phyloP scores from a whole-genome alignment of 1,140 invertebrate species.

The Micrasema longulum region DNA sequence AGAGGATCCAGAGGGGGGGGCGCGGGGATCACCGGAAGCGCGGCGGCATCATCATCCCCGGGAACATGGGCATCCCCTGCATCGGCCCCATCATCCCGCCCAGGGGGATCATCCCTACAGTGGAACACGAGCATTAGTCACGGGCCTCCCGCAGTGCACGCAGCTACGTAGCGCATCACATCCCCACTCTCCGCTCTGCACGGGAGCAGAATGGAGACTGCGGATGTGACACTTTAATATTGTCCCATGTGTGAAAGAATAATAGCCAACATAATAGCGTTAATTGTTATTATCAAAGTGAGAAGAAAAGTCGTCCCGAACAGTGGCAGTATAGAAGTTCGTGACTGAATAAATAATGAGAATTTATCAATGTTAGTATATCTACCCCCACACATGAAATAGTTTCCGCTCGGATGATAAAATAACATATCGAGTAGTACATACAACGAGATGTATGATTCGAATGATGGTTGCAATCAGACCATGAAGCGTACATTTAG shows the following conservation, averaged over 20 bases:
- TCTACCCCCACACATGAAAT: conserved; percentile 44
- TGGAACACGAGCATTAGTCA: conserved; percentile 24
- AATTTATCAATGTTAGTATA: conserved; percentile 36
- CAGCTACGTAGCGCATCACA: too few relatives aligned
- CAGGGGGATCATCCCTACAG: conserved; percentile 74
- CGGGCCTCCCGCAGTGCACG: neutral
- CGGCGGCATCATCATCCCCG: conserved; percentile 75
- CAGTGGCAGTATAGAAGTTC: too few relatives aligned
- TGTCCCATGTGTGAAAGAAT: conserved; percentile 32
- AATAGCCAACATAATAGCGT: conserved; percentile 33
- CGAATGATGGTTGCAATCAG: conserved; percentile 53
- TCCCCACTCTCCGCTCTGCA: too few relatives aligned
- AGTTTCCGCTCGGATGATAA: conserved; percentile 33
- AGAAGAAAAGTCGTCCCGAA: neutral
- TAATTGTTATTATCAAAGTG: neutral
- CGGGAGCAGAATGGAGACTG: too few relatives aligned
- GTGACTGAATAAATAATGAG: conserved; percentile 14
- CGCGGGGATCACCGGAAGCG: conserved; percentile 82
- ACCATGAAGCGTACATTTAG: conserved; percentile 55
- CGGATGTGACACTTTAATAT: neutral
- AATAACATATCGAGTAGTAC: conserved; percentile 50
- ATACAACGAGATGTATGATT: conserved; percentile 53
- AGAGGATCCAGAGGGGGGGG: conserved; percentile 57
- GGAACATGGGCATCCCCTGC: conserved; percentile 63
- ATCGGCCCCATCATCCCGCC: conserved; percentile 72